Conservation (phyloP, 2,797 vertebrate genomes). For the Scolopax rusticola region DNA sequence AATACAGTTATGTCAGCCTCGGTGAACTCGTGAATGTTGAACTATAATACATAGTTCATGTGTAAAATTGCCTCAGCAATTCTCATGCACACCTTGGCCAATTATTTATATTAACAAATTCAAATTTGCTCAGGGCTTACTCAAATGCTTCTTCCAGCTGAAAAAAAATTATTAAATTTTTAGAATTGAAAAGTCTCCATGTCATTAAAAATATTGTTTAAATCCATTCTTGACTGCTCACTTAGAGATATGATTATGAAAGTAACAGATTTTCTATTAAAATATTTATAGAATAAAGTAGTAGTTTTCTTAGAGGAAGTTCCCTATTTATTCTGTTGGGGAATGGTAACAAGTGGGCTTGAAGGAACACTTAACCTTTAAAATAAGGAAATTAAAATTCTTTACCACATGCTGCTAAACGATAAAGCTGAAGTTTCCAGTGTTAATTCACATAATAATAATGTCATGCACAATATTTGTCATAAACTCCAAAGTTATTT, state of each 20-base stretch:
- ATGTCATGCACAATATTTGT: constrained; percentile 7
- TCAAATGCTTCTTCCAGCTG: not conserved
- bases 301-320: constrained; percentile 39
- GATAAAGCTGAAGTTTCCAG: constrained; percentile 29
- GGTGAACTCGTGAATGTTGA: not conserved
- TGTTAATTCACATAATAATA: constrained; percentile 56
- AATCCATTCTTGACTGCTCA: constrained; percentile 1
- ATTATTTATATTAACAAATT: not conserved
- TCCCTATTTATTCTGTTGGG: constrained; percentile 7
- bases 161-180: not conserved
- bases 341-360: constrained; percentile 8
- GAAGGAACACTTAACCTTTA: constrained; percentile 70
- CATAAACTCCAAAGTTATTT: constrained; percentile 4
- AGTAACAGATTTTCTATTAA: constrained; percentile 14
- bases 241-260: not conserved
- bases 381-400: constrained; percentile 51
- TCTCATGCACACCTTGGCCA: not conserved
- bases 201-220: not conserved
- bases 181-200: not conserved
- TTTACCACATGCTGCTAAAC: constrained; percentile 3
- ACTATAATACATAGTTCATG: not conserved
- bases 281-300: constrained; percentile 51
- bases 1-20: not conserved
- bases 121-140: not conserved
- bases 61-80: not conserved